Conservation (phyloP, 2,797 vertebrate genomes). For the Iguana delicatissima region DNA sequence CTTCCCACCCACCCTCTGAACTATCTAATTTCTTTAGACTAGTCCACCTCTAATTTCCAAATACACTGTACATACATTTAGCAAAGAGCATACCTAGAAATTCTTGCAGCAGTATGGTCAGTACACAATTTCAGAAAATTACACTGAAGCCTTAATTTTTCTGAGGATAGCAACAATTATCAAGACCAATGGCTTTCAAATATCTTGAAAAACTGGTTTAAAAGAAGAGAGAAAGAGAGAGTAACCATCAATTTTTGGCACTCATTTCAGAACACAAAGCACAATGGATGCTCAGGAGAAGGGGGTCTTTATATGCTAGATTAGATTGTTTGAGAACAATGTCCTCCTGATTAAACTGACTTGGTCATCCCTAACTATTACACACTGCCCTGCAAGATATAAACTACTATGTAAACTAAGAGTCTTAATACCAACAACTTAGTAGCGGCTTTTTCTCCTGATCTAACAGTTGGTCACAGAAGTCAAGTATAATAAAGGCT, state of each 20-base stretch:
- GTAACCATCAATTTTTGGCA: constrained; percentile 35
- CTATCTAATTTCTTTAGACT: constrained; percentile 80
- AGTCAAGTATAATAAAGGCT: constrained; percentile 95
- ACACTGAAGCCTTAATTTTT: constrained; percentile 67
- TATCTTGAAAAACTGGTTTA: constrained; percentile 63
- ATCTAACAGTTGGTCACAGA: constrained; percentile 96
- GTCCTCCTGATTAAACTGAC: constrained; percentile 52
- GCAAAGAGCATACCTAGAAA: constrained; percentile 81
- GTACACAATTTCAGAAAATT: constrained; percentile 85
- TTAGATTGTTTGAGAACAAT: constrained; percentile 49
- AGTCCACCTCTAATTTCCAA: constrained; percentile 87
- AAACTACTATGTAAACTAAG: constrained; percentile 84
- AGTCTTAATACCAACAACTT: constrained; percentile 75
- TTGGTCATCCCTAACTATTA: constrained; percentile 54
- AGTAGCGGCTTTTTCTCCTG: constrained; percentile 77
- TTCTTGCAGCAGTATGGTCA: constrained; percentile 83
- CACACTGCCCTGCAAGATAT: constrained; percentile 72
- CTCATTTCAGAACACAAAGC: constrained; percentile 56
- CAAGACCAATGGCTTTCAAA: constrained; percentile 70
- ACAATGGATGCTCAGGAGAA: constrained; percentile 45
- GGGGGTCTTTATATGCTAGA: constrained; percentile 63
- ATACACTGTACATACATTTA: constrained; percentile 88
- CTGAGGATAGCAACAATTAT: constrained; percentile 69
- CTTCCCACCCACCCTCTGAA: constrained; percentile 64
- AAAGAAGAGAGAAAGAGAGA: constrained; percentile 48